Conservation (phyloP, 2,888 invertebrate species). For the Drosophila setosimentum region DNA sequence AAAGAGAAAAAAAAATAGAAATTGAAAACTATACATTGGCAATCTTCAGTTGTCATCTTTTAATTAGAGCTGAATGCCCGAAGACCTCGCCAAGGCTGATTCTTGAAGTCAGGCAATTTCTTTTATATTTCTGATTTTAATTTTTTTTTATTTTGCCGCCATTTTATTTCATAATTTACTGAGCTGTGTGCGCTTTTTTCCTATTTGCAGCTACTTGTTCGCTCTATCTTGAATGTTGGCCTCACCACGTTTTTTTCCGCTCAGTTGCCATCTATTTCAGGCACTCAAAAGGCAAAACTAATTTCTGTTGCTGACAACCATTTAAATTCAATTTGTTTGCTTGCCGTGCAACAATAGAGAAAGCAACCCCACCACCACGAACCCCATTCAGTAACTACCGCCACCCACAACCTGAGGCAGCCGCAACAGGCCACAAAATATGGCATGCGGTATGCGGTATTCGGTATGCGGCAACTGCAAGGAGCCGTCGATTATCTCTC, state of each 20-base stretch:
- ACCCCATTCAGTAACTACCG: not conserved
- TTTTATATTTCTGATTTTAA: conserved; percentile 4
- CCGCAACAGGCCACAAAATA: conserved; percentile 19
- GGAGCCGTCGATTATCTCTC: conserved; percentile 44
- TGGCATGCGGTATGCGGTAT: conserved; percentile 6
- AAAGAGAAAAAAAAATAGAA: not conserved
- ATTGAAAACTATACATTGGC: conserved; percentile 1
- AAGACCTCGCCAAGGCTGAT: conserved; percentile 13
- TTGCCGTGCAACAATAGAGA: conserved; percentile 41
- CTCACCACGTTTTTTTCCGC: not conserved
- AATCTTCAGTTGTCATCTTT: conserved; percentile 55
- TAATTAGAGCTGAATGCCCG: conserved; percentile 46
- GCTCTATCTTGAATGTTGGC: conserved; percentile 5
- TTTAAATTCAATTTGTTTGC: conserved; percentile 72
- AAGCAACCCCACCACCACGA: conserved; percentile 15
- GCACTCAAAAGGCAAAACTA: conserved; percentile 66
- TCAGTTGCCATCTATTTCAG: conserved; percentile 36
- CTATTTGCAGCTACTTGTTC: conserved; percentile 28
- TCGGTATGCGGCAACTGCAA: conserved; percentile 13
- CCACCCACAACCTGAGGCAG: conserved; percentile 15
- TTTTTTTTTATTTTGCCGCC: conserved; percentile 39
- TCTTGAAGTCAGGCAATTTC: conserved; percentile 1
- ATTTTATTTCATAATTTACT: conserved; percentile 64
- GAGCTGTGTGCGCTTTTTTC: conserved; percentile 43
- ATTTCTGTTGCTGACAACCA: conserved; percentile 76